Base-by-base conservation (phyloP, 2,113 vertebrate species). In the Willisornis vidua region DNA sequence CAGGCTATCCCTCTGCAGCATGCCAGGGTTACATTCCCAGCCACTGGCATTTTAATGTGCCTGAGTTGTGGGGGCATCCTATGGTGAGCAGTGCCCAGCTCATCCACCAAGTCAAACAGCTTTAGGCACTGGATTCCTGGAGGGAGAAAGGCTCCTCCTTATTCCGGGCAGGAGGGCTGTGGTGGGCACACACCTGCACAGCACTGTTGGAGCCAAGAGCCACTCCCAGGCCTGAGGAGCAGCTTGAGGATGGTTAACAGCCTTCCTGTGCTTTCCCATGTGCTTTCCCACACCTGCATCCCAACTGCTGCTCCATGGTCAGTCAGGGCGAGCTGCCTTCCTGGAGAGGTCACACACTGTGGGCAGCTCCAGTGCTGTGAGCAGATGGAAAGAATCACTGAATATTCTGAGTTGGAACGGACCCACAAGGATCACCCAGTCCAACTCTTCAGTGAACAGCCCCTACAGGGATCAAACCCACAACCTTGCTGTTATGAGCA, bases 311-410 rank as follows among this genome's bases (percentile, higher is more conserved):
- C 75, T 68, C 58, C 52, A n/a, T 1, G 3, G 26, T 22, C 71
- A 48, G 41, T 12, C 24, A 48, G 62, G 83, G 28, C 0, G 3
- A 84, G 22, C 39, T 73, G 49, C 29, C 54, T 41, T 35, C 33
- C 55, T 17, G 45, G 45, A 19, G 7, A 3, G 46, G n/a, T 66
- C 16, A 6, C 65, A 55, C 15, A 10, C 12, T 57, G 19, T 3
- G 1, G 39, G 45, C 65, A 78, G 24, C 28, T 26, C 39, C 73
- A 28, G 18, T 1, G 7, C 20, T 4, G 0, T 3, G 10, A 31
- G 58, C 51, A 66, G 85, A 22, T 35, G 35, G 57, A 15, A 59
- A 37, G 15, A 59, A 25, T 35, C 58, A 59, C n/a, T 35, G 58
- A 37, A 37, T 59, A 59, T 37, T 59, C 58, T 25, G n/a, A 35